These are phyloP conservation scores for Saimiri boliviensis DNA, from an alignment of 2,113 vertebrate species.

Conservation along the genomic window DNA sequence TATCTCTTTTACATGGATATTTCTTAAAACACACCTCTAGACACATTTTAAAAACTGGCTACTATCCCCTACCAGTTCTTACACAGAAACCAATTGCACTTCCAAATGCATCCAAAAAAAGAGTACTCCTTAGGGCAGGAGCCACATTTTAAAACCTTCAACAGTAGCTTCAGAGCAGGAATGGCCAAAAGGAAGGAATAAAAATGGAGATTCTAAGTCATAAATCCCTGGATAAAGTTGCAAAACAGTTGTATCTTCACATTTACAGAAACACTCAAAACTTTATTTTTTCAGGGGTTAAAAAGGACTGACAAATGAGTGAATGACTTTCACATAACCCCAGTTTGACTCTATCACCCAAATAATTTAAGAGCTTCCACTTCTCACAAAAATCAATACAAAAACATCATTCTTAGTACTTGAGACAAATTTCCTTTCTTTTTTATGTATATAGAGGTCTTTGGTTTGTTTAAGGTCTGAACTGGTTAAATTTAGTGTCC, in stretches of 20 bases:
- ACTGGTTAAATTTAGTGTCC: not conserved
- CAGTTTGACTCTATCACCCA: not conserved
- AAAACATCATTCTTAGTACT: conserved; percentile 10
- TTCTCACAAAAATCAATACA: conserved; percentile 43
- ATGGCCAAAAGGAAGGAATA: not conserved
- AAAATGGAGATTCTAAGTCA: not conserved
- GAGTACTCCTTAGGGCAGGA: not conserved
- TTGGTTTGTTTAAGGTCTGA: not conserved
- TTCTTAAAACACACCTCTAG: not conserved
- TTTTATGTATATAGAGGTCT: not conserved
- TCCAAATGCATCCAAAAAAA: not conserved
- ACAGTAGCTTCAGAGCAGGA: not conserved
- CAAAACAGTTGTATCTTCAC: not conserved
- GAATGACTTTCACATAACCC: not conserved
- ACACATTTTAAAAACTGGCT: not conserved
- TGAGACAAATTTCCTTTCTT: not conserved
- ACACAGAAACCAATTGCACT: conserved; percentile 6
- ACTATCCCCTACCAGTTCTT: not conserved
- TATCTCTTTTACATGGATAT: not conserved
- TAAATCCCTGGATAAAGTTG: not conserved
- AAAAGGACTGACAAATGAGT: not conserved
- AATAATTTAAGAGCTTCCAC: not conserved
- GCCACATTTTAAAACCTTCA: not conserved
- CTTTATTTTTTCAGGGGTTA: not conserved
- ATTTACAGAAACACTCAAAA: not conserved